Evolutionary conservation across 2,888 invertebrate genomes (phyloP).

Genomic region (Uloborus plumipes): DNA sequence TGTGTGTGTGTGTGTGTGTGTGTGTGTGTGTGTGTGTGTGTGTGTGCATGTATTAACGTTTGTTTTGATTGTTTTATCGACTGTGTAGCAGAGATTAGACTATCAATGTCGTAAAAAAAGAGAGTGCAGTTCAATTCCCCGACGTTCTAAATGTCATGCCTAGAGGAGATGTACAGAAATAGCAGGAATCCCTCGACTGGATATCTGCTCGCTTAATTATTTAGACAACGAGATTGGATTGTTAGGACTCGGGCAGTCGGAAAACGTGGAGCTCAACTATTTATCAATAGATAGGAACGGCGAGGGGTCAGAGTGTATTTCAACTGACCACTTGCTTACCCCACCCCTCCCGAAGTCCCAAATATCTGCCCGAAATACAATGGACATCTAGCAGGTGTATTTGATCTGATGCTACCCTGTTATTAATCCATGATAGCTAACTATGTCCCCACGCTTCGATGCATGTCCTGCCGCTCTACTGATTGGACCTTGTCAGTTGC

Average conservation of each 20-base stretch:
- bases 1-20: too few relatives aligned
- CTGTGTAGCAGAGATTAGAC: too few relatives aligned
- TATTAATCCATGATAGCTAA: slow-evolving; percentile 51
- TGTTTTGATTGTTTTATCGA: too few relatives aligned
- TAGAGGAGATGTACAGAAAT: too few relatives aligned
- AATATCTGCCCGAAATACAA: slow-evolving; percentile 46
- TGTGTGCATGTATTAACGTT: too few relatives aligned
- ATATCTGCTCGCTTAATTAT: too few relatives aligned
- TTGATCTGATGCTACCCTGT: slow-evolving; percentile 49
- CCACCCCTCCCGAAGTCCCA: slow-evolving; percentile 19
- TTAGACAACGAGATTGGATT: not conserved
- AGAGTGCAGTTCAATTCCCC: too few relatives aligned
- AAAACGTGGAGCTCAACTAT: not conserved
- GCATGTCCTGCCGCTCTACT: slow-evolving; percentile 36
- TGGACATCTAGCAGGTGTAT: slow-evolving; percentile 48
- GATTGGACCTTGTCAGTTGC: slow-evolving; percentile 41
- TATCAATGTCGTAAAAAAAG: too few relatives aligned
- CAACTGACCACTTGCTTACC: slow-evolving; percentile 18
- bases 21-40: too few relatives aligned
- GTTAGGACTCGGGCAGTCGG: not conserved
- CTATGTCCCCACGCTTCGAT: slow-evolving; percentile 28
- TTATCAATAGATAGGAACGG: slow-evolving; percentile 11
- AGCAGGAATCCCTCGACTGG: too few relatives aligned
- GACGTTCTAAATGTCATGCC: too few relatives aligned
- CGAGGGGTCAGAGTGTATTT: slow-evolving; percentile 2